Conservation (phyloP, 2,888 invertebrate species). For the Operophtera brumata region DNA sequence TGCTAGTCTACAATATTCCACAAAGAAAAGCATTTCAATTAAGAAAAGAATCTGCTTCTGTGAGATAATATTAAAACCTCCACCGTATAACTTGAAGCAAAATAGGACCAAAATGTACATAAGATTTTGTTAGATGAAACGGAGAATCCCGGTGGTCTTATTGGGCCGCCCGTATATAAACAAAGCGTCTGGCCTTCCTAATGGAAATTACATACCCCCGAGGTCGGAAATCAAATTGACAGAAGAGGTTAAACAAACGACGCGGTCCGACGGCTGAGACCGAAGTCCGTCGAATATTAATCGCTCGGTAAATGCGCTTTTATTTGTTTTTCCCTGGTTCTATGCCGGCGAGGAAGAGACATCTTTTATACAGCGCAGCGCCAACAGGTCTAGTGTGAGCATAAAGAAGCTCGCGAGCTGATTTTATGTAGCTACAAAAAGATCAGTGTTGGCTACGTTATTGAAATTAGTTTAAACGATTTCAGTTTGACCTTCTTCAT, state of each 20-base stretch:
- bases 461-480: not conserved
- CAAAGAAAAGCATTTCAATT: constrained; percentile 23
- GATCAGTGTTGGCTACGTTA: not conserved
- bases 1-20: constrained; percentile 10
- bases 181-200: constrained; percentile 71
- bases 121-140: constrained; percentile 53
- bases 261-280: constrained; percentile 70
- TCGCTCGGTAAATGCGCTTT: constrained; percentile 75
- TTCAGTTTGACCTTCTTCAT: not conserved
- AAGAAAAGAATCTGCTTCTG: constrained; percentile 16
- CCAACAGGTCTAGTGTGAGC: constrained; percentile 9
- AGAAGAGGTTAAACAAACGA: constrained; percentile 80
- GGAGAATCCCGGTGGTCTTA: constrained; percentile 55
- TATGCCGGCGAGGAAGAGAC: constrained; percentile 43
- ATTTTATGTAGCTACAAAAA: not conserved
- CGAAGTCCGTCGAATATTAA: constrained; percentile 73
- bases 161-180: constrained; percentile 67
- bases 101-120: constrained; percentile 35
- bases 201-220: constrained; percentile 79
- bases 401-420: constrained; percentile 3
- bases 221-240: constrained; percentile 80
- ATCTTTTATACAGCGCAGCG: constrained; percentile 32
- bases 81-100: constrained; percentile 30
- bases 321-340: constrained; percentile 67
- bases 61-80: constrained; percentile 30